A percentile compares a stretch with the other conserved stretches of the same genome.
These are phyloP conservation scores for Perizoma flavofasciatum DNA, from an alignment of 2,888 invertebrate species.

Conservation along the genomic window DNA sequence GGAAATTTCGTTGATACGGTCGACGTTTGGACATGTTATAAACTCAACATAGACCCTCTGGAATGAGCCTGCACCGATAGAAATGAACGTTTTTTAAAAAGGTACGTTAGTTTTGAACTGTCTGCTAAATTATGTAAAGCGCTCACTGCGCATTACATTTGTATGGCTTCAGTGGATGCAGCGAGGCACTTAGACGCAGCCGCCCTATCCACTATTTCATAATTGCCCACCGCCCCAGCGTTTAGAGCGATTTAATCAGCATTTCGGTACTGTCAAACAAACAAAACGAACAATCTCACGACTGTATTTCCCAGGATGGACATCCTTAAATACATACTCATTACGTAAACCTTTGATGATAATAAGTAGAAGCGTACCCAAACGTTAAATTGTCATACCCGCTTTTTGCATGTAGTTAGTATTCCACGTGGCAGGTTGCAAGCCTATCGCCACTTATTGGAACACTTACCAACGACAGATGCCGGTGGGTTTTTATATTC, in stretches of 20 bases:
- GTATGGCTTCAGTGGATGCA: slow-evolving; percentile 37
- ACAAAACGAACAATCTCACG: neutral
- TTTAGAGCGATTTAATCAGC: slow-evolving; percentile 14
- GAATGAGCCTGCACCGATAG: too few relatives aligned
- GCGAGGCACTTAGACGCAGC: slow-evolving; percentile 41
- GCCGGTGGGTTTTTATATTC: neutral
- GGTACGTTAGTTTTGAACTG: neutral
- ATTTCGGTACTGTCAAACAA: neutral
- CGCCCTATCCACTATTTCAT: slow-evolving; percentile 39
- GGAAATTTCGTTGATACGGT: too few relatives aligned
- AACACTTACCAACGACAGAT: neutral
- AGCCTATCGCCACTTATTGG: too few relatives aligned
- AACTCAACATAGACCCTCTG: too few relatives aligned
- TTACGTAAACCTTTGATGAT: neutral
- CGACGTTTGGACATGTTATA: too few relatives aligned
- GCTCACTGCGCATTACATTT: slow-evolving; percentile 31
- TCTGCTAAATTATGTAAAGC: slow-evolving; percentile 13
- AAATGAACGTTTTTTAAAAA: too few relatives aligned
- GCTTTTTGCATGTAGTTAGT: too few relatives aligned
- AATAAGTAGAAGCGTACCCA: neutral
- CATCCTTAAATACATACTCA: too few relatives aligned
- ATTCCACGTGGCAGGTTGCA: too few relatives aligned
- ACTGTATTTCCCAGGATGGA: too few relatives aligned
- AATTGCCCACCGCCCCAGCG: slow-evolving; percentile 27
- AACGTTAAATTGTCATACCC: neutral